phyloP scores from a whole-genome alignment of 30 jellyfish, hydroid and myxozoan genomes.

The Pseudorhiza aurosa region DNA sequence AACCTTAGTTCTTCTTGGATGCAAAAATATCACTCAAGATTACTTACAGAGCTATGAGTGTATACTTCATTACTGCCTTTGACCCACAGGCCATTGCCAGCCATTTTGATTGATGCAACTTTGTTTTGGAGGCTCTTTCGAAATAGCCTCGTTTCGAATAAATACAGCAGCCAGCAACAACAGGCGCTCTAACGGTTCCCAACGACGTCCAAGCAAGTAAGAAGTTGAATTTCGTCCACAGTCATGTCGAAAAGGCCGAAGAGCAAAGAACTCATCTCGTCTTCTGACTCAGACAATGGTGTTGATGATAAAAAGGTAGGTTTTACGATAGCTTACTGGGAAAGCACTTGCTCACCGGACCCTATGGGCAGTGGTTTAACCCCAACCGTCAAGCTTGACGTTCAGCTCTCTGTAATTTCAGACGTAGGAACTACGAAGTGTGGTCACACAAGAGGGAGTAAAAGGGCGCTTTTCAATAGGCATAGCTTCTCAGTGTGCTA shows the following conservation, averaged over 20 bases:
- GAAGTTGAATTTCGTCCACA: not conserved
- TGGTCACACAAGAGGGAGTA: too few relatives aligned
- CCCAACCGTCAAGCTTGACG: too few relatives aligned
- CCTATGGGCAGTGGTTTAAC: too few relatives aligned
- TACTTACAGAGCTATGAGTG: constrained; percentile 22
- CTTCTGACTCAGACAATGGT: constrained; percentile 58
- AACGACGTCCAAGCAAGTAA: not conserved
- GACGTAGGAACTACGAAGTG: too few relatives aligned
- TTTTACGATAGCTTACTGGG: too few relatives aligned
- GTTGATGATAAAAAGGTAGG: constrained; percentile 41
- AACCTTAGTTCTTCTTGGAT: not conserved
- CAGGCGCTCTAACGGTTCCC: not conserved
- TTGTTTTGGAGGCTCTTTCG: not conserved
- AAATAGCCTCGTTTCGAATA: constrained; percentile 2
- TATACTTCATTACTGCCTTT: constrained; percentile 3
- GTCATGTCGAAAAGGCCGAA: constrained; percentile 72
- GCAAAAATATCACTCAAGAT: not conserved
- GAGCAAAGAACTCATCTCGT: constrained; percentile 69
- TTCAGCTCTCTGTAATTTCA: too few relatives aligned
- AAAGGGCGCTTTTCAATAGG: too few relatives aligned
- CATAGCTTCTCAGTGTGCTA: too few relatives aligned
- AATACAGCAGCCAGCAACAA: not conserved
- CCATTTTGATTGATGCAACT: constrained; percentile 19
- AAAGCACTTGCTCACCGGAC: too few relatives aligned
- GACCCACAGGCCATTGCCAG: constrained; percentile 42